Evolutionary conservation across 2,113 vertebrate genomes (phyloP), one percentile per base, ranked within the genome.

Genomic region (Siniperca knerii): DNA sequence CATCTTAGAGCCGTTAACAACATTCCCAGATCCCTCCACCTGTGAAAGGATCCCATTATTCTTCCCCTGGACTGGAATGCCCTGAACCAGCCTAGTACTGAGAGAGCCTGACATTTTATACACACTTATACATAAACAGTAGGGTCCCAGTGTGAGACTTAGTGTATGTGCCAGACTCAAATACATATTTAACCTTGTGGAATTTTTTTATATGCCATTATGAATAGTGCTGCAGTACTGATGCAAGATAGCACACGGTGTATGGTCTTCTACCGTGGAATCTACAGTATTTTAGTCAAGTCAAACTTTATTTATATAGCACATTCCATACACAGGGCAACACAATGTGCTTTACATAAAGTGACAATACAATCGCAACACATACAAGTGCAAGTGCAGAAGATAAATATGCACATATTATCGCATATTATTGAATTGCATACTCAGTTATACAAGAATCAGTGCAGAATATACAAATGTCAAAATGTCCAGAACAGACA

Each of bases 11-110:
- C 74, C 48, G 80, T 91, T 93, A 92, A 94, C 84, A 84, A 81
- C 89, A 90, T 94, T 93, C 89, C 87, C 89, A 88, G 86, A 93
- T 82, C 58, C 79, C 75, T 88, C 81, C 79, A 88, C 83, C 83
- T 90, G 87, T 94, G 89, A 95, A 95, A 93, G 93, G 87, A 88
- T 91, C 81, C 81, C 87, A 92, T 94, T 95, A 92, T 94, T 81
- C 89, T 83, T 66, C 58, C 37, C 29, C 70, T 37, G 72, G 64
- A 84, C 70, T 87, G 92, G 78, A 90, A 75, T 89, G 75, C 72
- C 58, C 44, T 83, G 58, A 70, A 61, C 61, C 55, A 29, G 75
- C 33, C 72, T 72, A 25, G 15, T 13, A 35, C 58, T 46, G 82
- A 85, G 29, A 73, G 69, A 79, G 37, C 67, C 75, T 70, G 79